Conservation (phyloP, 2,113 vertebrate genomes). For the Peromyscus californicus region DNA sequence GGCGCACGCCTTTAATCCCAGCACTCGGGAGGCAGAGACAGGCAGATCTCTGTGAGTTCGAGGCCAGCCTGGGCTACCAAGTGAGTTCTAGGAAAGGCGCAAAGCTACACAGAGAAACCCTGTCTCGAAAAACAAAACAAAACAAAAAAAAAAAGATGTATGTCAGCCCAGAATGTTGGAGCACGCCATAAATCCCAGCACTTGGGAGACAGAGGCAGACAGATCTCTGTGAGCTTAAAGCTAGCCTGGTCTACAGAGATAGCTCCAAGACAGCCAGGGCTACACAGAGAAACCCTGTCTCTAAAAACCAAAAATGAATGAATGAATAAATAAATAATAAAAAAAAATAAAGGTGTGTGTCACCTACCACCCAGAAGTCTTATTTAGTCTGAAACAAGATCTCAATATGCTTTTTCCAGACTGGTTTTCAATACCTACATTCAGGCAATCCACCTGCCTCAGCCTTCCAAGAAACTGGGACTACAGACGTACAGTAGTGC, state of each 20-base stretch:
- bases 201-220: too few species aligned
- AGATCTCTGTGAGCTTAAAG: too few species aligned
- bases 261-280: too few species aligned
- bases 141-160: too few species aligned
- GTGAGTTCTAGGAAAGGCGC: background rate
- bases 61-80: background rate
- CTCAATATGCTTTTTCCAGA: background rate
- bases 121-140: background rate
- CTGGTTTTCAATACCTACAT: background rate
- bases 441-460: background rate
- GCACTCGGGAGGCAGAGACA: background rate
- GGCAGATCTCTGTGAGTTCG: background rate
- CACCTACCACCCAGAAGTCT: background rate
- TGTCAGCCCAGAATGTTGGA: too few species aligned
- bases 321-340: background rate
- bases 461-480: background rate
- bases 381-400: background rate
- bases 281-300: background rate
- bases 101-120: background rate
- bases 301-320: background rate
- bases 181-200: too few species aligned
- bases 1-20: background rate
- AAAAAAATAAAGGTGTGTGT: background rate
- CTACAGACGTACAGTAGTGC: background rate
- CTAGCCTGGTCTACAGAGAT: too few species aligned